Evolutionary conservation across 2,113 vertebrate genomes (phyloP), one percentile per base, ranked within the genome.

Genomic region (Saccopteryx leptura): DNA sequence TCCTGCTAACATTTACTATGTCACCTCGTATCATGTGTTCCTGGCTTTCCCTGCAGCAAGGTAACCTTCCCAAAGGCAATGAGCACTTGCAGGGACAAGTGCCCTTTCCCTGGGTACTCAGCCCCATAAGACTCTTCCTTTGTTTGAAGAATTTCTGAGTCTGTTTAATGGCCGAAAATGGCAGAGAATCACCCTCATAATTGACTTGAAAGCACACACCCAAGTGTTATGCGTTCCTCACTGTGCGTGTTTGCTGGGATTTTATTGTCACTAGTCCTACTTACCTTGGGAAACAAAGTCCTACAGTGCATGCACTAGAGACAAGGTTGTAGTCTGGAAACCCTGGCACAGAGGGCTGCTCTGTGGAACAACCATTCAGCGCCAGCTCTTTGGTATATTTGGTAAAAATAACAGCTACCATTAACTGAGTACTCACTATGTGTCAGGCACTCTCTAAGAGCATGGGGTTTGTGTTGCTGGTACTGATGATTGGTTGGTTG

Each of bases 91-190:
- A 69, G 28, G n/a, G 17, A 82, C 8, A 24, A 1, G 2, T 1
- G 4, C 63, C 63, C 48, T 76, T 39, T 52, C 10, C 2, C 4
- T 46, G n/a, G 66, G 1, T 14, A 18, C 21, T 56, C 17, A 12
- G 31, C 14, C n/a, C 56, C 13, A 11, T 50, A 66, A 83, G 71
- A 39, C 7, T 50, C 21, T 39, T 54, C 12, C 60, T 81, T 46
- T 78, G 33, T 54, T 75, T 74, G 79, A 9, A 66, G 63, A 94
- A 66, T 85, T 78, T 79, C 63, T 52, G 72, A 74, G 56, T 33
- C 54, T 65, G 33, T 68, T 61, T 46, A 81, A 28, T 19, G 56
- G 52, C 52, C 63, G 33, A 56, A 72, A 72, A 60, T 50, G 50
- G 9, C 33, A 54, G 26, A 52, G 4, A 56, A 7, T 56, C 9